phyloP scores from a whole-genome alignment of 2,888 invertebrate genomes.

The Sialis fuliginosa region DNA sequence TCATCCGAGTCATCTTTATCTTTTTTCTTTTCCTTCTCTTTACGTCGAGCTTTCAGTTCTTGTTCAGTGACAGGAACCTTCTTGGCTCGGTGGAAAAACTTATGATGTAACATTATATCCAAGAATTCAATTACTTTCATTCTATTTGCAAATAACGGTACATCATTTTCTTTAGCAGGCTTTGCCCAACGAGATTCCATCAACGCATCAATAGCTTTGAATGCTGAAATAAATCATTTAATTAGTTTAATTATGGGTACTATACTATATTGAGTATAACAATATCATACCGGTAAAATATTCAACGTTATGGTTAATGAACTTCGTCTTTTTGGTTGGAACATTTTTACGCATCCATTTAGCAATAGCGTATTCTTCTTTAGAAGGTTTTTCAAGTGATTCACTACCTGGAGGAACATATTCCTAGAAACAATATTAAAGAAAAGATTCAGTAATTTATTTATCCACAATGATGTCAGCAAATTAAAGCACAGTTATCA shows the following conservation, averaged over 20 bases:
- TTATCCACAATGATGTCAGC: background rate
- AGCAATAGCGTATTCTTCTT: slow-evolving; percentile 84
- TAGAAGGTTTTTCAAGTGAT: slow-evolving; percentile 56
- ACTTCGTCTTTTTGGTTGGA: slow-evolving; percentile 88
- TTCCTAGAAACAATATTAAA: slow-evolving; percentile 21
- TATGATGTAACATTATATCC: slow-evolving; percentile 74
- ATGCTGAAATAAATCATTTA: slow-evolving; percentile 28
- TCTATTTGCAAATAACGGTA: slow-evolving; percentile 62
- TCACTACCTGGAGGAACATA: slow-evolving; percentile 28
- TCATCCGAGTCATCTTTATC: slow-evolving; percentile 17
- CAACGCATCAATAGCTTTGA: slow-evolving; percentile 81
- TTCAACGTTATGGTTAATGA: slow-evolving; percentile 89
- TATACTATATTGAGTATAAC: background rate
- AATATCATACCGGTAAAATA: slow-evolving; percentile 69
- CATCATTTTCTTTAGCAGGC: slow-evolving; percentile 29
- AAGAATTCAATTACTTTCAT: slow-evolving; percentile 64
- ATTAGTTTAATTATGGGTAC: background rate
- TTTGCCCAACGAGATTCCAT: slow-evolving; percentile 81
- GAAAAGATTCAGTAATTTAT: background rate
- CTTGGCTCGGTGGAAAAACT: slow-evolving; percentile 88
- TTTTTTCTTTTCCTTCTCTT: slow-evolving; percentile 32
- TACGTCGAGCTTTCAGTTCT: slow-evolving; percentile 39
- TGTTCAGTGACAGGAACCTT: slow-evolving; percentile 64
- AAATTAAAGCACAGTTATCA: slow-evolving; percentile 3
- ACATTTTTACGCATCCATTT: slow-evolving; percentile 90